Evolutionary conservation across 2,797 vertebrate species (phyloP), one percentile per base, ranked within the genome.

Genomic region (Pogonophryne albipinna): DNA sequence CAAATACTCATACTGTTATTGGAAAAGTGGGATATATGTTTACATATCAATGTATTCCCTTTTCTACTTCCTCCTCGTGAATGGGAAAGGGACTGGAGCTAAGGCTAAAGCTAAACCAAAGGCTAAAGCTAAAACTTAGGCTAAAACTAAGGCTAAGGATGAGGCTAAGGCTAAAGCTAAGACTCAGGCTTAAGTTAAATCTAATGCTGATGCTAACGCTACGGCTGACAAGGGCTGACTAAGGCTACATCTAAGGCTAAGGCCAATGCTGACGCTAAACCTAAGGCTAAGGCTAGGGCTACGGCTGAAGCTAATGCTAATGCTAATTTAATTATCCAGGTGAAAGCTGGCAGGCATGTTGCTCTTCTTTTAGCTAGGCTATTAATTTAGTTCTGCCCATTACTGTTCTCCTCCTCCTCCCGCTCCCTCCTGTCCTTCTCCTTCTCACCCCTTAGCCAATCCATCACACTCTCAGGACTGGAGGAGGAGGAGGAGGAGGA

Each of bases 301-400:
- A 9, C 8, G 34, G 34, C 78, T 72, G 74, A 23, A 74, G 59
- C 79, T 95, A 92, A 95, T 95, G 23, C 23, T 95, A 92, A 95
- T 95, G 23, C 23, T 23, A 23, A 23, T 23, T 94, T 56, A 83
- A 94, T 95, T 94, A 93, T 87, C 87, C 83, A 87, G 85, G 88
- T 78, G 23, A 85, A 72, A 64, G 72, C 88, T 88, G 78, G 83
- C 83, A 87, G 93, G 89, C 91, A 93, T 89, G 92, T 84, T 91
- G 90, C 88, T 91, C 91, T 72, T 90, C 89, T 72, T 90, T 88
- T 84, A 87, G 91, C 87, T 83, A 84, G 76, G 83, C 88, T 88
- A 92, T 92, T 94, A 89, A 92, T 92, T 94, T 92, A 93, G 89
- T 84, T 87, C 86, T 85, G 86, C 83, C 89, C 77, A 93, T 93